Percentiles rank a stretch among this genome's conserved stretches.
These are phyloP conservation scores for Cotesia chilonis DNA, from an alignment of 1,140 invertebrate genomes.

Conservation along the genomic window DNA sequence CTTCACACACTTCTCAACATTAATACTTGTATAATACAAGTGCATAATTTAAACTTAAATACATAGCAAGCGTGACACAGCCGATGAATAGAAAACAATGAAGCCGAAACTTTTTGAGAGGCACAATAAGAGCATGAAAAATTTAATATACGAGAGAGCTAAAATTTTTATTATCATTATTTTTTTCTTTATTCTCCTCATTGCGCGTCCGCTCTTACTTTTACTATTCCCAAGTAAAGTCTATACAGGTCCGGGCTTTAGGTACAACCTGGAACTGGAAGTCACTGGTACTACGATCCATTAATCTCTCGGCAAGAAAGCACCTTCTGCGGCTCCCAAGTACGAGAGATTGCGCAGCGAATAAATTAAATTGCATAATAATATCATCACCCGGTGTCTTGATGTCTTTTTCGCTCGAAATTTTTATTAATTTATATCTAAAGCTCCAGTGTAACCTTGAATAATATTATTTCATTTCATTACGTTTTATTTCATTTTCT, in stretches of 20 bases:
- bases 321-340: constrained; percentile 15
- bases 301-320: constrained; percentile 28
- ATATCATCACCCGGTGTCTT: constrained; percentile 14
- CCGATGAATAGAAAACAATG: constrained; percentile 17
- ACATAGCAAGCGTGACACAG: background rate
- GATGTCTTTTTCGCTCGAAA: constrained; percentile 8
- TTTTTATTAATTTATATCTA: background rate
- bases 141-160: constrained; percentile 33
- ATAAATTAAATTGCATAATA: constrained; percentile 37
- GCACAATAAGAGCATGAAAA: constrained; percentile 26
- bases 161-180: background rate
- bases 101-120: constrained; percentile 24
- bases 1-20: background rate
- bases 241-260: background rate
- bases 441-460: background rate
- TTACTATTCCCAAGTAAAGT: constrained; percentile 9
- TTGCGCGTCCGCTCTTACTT: background rate
- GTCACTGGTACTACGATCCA: constrained; percentile 33
- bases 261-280: constrained; percentile 12
- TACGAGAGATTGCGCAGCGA: constrained; percentile 25
- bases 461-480: background rate
- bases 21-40: background rate
- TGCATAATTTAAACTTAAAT: constrained; percentile 8
- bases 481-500: too few relatives aligned
- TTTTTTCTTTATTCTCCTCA: constrained; percentile 9